Base-by-base conservation (phyloP, 2,888 invertebrate species). In the Aphodius sticticus region DNA sequence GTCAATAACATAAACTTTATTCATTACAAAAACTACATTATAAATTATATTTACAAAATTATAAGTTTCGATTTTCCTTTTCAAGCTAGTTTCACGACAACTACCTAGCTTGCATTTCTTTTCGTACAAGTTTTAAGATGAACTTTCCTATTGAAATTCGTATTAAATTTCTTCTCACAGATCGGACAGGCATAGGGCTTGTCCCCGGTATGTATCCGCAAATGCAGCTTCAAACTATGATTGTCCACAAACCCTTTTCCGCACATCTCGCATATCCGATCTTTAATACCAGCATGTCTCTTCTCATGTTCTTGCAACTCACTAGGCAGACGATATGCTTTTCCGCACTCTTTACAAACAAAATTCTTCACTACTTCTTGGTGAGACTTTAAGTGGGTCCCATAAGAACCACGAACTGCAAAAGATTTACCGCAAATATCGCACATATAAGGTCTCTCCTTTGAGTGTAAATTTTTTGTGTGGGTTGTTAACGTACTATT, bases 311-410 rank as follows among this genome's bases (percentile, higher is more conserved):
- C 26, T 14, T 53, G 12, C 5, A 53, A 26, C 7, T 14, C 15
- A 12, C 53, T 69, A 16, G 38, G 26, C 9, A 74, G 72, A 9
- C 35, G 15, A 36, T 72, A 78, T 2, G 53, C 16, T 36, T 78
- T 78, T n/a, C 74, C 78, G 69, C 78, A 78, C 9, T 16, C 16
- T 15, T 37, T 26, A 78, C 78, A 78, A 38, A 74, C 69, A 53
- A 74, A 78, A 14, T 71, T 74, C 53, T 69, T 72, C 53, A 74
- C 72, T 36, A 74, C 35, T 12, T 35, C 71, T n/a, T 4, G 26
- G 9, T 74, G 74, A 9, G 74, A 26, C 35, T 37, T 16, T 35
- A 74, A 26, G 35, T 74, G 74, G 37, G 35, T n/a, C 14, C 26
- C 37, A 9, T 35, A 74, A 36, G 12, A 6, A n/a, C 74, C 74